Conservation (phyloP, 2,888 invertebrate species). For the Polymixis lichenea region DNA sequence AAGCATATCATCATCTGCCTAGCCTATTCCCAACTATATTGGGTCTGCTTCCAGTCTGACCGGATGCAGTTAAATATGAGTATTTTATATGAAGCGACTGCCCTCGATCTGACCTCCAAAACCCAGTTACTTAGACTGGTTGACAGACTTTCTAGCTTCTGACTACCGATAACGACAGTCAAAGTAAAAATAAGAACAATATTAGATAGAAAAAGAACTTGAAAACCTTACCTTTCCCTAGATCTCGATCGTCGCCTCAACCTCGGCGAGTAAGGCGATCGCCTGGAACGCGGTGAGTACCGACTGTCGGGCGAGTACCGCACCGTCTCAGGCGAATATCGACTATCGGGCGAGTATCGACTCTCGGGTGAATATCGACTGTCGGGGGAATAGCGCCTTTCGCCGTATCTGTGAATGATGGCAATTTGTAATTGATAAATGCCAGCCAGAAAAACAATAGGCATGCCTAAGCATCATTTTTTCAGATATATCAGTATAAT, state of each 20-base stretch:
- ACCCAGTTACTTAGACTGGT: neutral
- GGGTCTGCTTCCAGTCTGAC: neutral
- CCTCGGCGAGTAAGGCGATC: slow-evolving; percentile 76
- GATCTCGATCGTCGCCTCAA: slow-evolving; percentile 80
- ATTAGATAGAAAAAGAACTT: neutral
- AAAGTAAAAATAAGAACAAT: neutral
- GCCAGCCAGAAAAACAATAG: neutral
- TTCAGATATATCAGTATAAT: neutral
- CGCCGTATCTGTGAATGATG: slow-evolving; percentile 74
- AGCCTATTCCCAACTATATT: neutral
- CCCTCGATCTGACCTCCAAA: neutral
- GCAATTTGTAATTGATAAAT: neutral
- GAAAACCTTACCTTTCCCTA: slow-evolving; percentile 76
- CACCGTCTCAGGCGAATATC: slow-evolving; percentile 85
- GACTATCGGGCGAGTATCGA: slow-evolving; percentile 90
- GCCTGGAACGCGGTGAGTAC: slow-evolving; percentile 79
- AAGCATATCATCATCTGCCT: no score
- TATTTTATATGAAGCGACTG: neutral
- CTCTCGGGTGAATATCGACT: slow-evolving; percentile 81
- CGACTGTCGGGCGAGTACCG: slow-evolving; percentile 86
- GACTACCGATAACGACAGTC: no score
- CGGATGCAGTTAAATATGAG: neutral
- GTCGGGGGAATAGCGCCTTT: slow-evolving; percentile 89
- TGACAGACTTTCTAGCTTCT: neutral
- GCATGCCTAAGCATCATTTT: neutral